Evolutionary conservation across 2,113 vertebrate species (phyloP).

Genomic region (Brachionichthys hirsutus): DNA sequence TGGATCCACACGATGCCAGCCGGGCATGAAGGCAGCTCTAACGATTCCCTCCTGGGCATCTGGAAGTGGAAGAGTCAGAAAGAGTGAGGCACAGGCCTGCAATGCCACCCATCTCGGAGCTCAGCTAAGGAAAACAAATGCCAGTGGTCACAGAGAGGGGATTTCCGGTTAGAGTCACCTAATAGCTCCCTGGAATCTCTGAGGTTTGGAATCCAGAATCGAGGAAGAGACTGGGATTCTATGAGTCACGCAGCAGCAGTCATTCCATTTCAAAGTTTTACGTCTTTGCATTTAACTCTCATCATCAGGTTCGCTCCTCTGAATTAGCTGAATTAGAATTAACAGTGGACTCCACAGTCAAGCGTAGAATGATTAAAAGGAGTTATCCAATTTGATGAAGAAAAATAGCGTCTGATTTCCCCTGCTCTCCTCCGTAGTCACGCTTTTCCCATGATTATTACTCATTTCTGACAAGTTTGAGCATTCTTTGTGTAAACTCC

Average conservation of each 20-base stretch:
- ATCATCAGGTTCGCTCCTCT: conserved; percentile 37
- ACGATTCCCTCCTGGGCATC: conserved; percentile 66
- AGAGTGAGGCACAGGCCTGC: conserved; percentile 58
- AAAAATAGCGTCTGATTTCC: conserved; percentile 29
- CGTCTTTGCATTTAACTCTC: conserved; percentile 42
- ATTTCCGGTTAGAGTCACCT: conserved; percentile 73
- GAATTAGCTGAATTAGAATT: conserved; percentile 43
- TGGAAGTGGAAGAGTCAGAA: conserved; percentile 65
- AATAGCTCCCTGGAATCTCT: conserved; percentile 72
- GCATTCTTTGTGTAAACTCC: conserved; percentile 19
- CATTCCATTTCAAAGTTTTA: conserved; percentile 60
- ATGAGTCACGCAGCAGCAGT: conserved; percentile 52
- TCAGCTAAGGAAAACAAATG: conserved; percentile 70
- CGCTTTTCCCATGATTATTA: conserved; percentile 32
- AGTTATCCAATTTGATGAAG: conserved; percentile 42
- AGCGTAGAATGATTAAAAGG: conserved; percentile 52
- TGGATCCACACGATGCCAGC: conserved; percentile 62
- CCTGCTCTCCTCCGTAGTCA: conserved; percentile 13
- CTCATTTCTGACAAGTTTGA: conserved; percentile 24
- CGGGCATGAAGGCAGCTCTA: conserved; percentile 68
- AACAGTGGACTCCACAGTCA: conserved; percentile 49
- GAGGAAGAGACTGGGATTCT: conserved; percentile 36
- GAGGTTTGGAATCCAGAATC: conserved; percentile 59
- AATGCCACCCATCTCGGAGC: conserved; percentile 74
- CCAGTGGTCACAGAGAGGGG: conserved; percentile 69